phyloP scores from a whole-genome alignment of 1,140 invertebrate species.

The Drosophila bipectinata region DNA sequence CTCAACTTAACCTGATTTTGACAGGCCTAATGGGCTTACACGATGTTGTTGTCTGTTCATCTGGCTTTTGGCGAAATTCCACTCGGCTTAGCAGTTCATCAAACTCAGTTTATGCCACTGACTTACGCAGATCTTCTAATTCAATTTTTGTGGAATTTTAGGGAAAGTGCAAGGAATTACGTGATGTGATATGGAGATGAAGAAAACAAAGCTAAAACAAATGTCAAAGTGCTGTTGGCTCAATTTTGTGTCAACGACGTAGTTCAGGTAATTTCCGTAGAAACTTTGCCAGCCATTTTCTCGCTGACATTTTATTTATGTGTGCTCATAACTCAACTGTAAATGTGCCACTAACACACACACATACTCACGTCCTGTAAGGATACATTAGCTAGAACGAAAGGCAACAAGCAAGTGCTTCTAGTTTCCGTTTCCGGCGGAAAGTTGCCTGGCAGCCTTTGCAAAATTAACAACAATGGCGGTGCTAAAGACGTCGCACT shows the following conservation, averaged over 20 bases:
- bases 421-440: constrained; percentile 78
- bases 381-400: constrained; percentile 59
- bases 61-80: constrained; percentile 17
- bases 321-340: constrained; percentile 78
- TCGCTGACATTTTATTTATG: constrained; percentile 79
- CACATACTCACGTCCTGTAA: constrained; percentile 8
- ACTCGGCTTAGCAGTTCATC: constrained; percentile 45
- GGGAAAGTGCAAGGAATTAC: constrained; percentile 25
- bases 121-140: constrained; percentile 12
- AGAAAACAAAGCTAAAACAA: constrained; percentile 12
- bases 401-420: constrained; percentile 67
- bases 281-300: constrained; percentile 78
- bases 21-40: constrained; percentile 64
- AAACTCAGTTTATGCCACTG: constrained; percentile 29
- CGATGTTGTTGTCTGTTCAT: constrained; percentile 44
- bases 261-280: constrained; percentile 76
- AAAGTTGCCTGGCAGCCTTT: constrained; percentile 60
- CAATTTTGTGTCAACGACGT: constrained; percentile 77
- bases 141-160: constrained; percentile 26
- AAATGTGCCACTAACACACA: constrained; percentile 59
- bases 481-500: constrained; percentile 75
- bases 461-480: constrained; percentile 82
- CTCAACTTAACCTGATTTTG: constrained; percentile 52
- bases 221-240: constrained; percentile 60
- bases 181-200: constrained; percentile 19